Evolutionary conservation across 2,888 invertebrate genomes (phyloP), one percentile per base, ranked within the genome.

Genomic region (Helleia helle): DNA sequence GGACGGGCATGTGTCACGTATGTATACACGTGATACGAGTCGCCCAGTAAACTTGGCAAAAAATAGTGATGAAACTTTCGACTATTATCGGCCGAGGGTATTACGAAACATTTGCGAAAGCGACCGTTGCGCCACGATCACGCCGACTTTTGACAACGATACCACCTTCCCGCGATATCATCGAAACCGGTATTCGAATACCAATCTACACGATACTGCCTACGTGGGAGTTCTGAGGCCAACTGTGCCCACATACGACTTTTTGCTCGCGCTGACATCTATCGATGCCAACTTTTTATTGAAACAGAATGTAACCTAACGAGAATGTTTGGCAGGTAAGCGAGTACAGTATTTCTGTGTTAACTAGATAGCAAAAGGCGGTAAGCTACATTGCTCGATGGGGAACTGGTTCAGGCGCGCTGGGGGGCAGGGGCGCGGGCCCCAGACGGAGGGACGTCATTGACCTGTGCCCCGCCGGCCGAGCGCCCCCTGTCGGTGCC

Each of bases 371-470:
- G 69, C 22, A 71, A 67, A 64, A 69, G 73, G 65, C 70, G 65
- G 74, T 75, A 68, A 70, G 68, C 70, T 70, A 65, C 69, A 64
- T 55, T 63, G 54, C 52, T 52, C 45, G 57, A 54, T 50, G 55
- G 62, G 62, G 62, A 66, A 69, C 65, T 64, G 67, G 65, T 65
- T 65, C 62, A 56, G 51, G 51, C 45, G 53, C n/a, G 34, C 31
- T 17, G 31, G 51, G 54, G 57, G 57, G 58, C 55, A 54, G 58
- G 49, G 60, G 56, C 47, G 47, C 52, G 62, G 69, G 63, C 63
- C 64, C 73, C 77, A 77, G 81, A 79, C 80, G 71, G 59, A 64
- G 71, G 68, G 70, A 66, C 81, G 83, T 81, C 81, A 81, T 79
- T 81, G 81, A 83, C 81, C 81, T 77, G 70, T 62, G 62, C 54